These are phyloP conservation scores for Micrasema longulum DNA, from an alignment of 1,140 invertebrate species.

Conservation along the genomic window DNA sequence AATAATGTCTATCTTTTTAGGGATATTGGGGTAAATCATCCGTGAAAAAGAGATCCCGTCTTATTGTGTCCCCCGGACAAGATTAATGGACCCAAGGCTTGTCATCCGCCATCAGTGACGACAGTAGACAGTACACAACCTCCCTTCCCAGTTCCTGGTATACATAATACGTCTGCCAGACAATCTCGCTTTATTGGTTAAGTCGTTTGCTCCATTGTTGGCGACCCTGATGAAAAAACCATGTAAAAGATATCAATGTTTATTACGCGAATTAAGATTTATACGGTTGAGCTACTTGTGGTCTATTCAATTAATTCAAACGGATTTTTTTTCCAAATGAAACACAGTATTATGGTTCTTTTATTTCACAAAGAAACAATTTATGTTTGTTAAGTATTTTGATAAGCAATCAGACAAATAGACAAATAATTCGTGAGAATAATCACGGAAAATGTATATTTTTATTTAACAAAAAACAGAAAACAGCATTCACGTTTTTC, in stretches of 20 bases:
- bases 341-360: too few relatives aligned
- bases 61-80: constrained; percentile 46
- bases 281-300: too few relatives aligned
- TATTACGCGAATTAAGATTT: too few relatives aligned
- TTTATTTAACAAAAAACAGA: too few relatives aligned
- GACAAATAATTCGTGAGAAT: too few relatives aligned
- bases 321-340: too few relatives aligned
- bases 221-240: constrained; percentile 8
- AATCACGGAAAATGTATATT: too few relatives aligned
- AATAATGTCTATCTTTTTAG: constrained; percentile 3
- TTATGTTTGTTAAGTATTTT: too few relatives aligned
- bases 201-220: constrained; percentile 31
- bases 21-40: constrained; percentile 42
- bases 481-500: too few relatives aligned
- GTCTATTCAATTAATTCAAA: too few relatives aligned
- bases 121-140: not conserved
- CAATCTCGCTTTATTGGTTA: constrained; percentile 20
- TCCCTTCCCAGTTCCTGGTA: not conserved
- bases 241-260: not conserved
- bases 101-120: constrained; percentile 41
- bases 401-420: too few relatives aligned
- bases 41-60: constrained; percentile 51
- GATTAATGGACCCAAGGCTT: constrained; percentile 50
- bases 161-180: constrained; percentile 5
- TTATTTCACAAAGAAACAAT: too few relatives aligned